Evolutionary conservation across 1,140 invertebrate species (phyloP), one percentile per base, ranked within the genome.

Genomic region (Idris sp.): DNA sequence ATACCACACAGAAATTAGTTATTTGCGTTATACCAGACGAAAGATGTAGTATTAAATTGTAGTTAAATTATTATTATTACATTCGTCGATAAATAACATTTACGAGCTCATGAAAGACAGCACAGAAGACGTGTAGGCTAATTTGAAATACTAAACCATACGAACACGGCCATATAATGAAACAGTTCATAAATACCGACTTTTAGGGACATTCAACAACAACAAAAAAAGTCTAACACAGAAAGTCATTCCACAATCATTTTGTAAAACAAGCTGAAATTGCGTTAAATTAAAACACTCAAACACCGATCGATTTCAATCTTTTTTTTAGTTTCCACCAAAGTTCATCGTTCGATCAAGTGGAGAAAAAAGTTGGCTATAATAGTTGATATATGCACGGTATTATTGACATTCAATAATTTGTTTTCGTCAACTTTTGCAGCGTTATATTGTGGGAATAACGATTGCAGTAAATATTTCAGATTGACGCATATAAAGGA

Each of bases 31-130:
- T 38, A 38, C 30, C 11, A 2, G 11, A 9, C 10, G 22, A 58
- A 41, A n/a, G 58, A 49, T 30, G 43, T 31, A 14, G 16, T 14
- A 58, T 53, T 43, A 68, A 68, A 68, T 74, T 61, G 46, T 67
- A 14, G 36, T 15, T 26, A 51, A 74, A 64, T 68, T 36, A 64
- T 69, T 53, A 69, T 69, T 65, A 75, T 65, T 64, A 44, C 59
- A 33, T 56, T 51, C 64, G 53, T 59, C 64, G 44, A 69, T 68
- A 68, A 68, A 68, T 68, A 74, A 74, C 72, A 53, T 75, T 75
- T 69, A 75, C 64, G 58, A 75, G 73, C 73, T 75, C 65, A 65
- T 75, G 73, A 75, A 69, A 75, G 73, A 65, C 62, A 44, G 56
- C 51, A 44, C 56, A 40, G 43, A 64, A 58, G 64, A 75, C 65